Base-by-base conservation (phyloP, 2,113 vertebrate genomes). In the Amazona vittata region DNA sequence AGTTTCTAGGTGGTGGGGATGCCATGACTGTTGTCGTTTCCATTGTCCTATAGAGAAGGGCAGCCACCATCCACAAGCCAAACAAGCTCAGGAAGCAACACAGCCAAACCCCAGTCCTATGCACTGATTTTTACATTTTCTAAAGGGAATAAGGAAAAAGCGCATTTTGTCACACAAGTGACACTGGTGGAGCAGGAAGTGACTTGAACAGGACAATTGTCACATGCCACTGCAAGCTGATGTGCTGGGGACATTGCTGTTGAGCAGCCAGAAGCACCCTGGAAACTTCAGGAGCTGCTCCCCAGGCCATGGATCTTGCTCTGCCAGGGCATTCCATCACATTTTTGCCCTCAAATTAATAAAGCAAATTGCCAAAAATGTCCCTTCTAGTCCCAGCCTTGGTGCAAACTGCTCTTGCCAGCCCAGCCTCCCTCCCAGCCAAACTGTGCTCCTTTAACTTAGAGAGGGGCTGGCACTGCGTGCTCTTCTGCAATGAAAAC, bases 231-330 rank as follows among this genome's bases (percentile, higher is more conserved):
- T 20, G 10, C 43, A 31, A 29, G 13, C 5, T 2, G 2, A 21
- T n/a, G 18, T 2, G 1, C 14, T 0, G 1, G 49, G 46, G 29
- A 68, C 18, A 16, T 8, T 4, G 12, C 52, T 33, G 49, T 7
- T 24, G n/a, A n/a, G 46, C 7, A 6, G 70, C 24, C 22, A 31
- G 35, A 28, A 52, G 17, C 29, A 64, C 18, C 15, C 9, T 3
- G 11, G 15, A 35, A 78, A 35, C 31, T 53, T 62, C 52, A 13
- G 59, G 52, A 73, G 52, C n/a, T 57, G 60, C 53, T 46, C 49
- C 80, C 31, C 15, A 41, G 43, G 53, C 5, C n/a, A 47, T 0
- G 2, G 29, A 16, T 52, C 49, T 88, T 29, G 25, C 14, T 63
- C 35, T 55, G 49, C 79, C 43, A 80, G 35, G 14, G 74, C 19